Evolutionary conservation across 2,113 vertebrate genomes (phyloP).

Genomic region (Saimiri boliviensis): DNA sequence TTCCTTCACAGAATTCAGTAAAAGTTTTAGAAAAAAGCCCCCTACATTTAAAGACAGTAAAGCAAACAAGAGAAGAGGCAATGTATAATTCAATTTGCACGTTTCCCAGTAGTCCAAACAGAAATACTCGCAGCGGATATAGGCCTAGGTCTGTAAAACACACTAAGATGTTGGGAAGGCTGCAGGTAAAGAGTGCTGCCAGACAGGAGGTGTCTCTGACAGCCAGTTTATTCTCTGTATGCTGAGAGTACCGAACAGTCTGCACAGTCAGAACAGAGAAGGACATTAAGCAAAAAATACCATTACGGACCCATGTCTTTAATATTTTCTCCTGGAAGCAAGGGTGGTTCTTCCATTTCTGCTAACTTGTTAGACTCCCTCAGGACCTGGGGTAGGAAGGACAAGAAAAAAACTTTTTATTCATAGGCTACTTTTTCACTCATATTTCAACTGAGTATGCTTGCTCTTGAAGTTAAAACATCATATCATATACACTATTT

Average conservation of each 20-base stretch:
- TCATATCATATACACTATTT: background rate
- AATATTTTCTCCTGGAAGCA: slow-evolving; percentile 94
- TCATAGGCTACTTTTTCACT: slow-evolving; percentile 53
- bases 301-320: slow-evolving; percentile 90
- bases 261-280: background rate
- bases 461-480: slow-evolving; percentile 17
- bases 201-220: background rate
- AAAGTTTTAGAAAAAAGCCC: background rate
- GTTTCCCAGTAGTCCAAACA: background rate
- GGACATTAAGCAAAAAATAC: slow-evolving; percentile 46
- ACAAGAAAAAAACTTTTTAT: slow-evolving; percentile 57
- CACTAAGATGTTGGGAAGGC: background rate
- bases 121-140: background rate
- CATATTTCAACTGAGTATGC: slow-evolving; percentile 28
- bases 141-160: background rate
- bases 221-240: fast-evolving
- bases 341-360: slow-evolving; percentile 92
- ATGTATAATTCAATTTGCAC: background rate
- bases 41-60: slow-evolving; percentile 7
- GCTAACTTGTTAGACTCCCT: slow-evolving; percentile 90
- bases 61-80: background rate
- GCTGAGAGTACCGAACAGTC: background rate
- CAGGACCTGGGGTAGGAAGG: slow-evolving; percentile 79
- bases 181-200: background rate
- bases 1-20: slow-evolving; percentile 14